Base-by-base conservation (phyloP, 2,113 vertebrate genomes). In the Chaenocephalus aceratus region DNA sequence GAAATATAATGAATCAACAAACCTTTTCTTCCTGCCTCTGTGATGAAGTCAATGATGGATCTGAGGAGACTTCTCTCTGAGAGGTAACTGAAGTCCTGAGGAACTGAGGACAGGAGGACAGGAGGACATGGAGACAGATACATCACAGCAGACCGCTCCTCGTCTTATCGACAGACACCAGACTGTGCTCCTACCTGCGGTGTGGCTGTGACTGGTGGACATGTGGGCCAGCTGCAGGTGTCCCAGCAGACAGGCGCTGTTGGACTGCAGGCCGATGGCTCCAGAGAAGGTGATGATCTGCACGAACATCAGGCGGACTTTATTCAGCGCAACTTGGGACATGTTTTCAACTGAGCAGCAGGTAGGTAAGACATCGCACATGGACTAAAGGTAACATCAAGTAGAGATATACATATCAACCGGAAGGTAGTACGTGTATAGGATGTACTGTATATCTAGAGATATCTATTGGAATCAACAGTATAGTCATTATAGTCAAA, bases 21-120 rank as follows among this genome's bases (percentile, higher is more conserved):
- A 97, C 98, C 98, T 97, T 96, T 98, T 74, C 94, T 97, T 56
- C 98, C 98, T 66, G 96, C 95, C 80, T 97, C 95, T 77, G 93
- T 80, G 52, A 97, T 82, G 85, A 97, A 97, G 73, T 96, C 96
- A 52, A 95, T 83, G 1, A 94, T 86, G 69, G 95, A 94, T 78
- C 96, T 95, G 91, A 99, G 95, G 80, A 98, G 91, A 79, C 98
- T 99, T 90, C 79, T 99, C 90, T 97, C 96, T 54, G 97, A 86
- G 77, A 99, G 95, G 89, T 99, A 99, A 77, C 95, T 94, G 69
- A 97, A 99, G 88, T 99, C 96, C 81, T 95, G 95, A 79, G 98
- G 97, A 86, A 98, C 98, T 99, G 94, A 62, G 44, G 14, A 4
- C 21, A 14, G 15, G 94, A 62, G 44, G 14, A 4, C 21, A 14